These are phyloP conservation scores for Rhopalosiphum nymphaeae DNA, from an alignment of 2,888 invertebrate genomes.

Conservation along the genomic window DNA sequence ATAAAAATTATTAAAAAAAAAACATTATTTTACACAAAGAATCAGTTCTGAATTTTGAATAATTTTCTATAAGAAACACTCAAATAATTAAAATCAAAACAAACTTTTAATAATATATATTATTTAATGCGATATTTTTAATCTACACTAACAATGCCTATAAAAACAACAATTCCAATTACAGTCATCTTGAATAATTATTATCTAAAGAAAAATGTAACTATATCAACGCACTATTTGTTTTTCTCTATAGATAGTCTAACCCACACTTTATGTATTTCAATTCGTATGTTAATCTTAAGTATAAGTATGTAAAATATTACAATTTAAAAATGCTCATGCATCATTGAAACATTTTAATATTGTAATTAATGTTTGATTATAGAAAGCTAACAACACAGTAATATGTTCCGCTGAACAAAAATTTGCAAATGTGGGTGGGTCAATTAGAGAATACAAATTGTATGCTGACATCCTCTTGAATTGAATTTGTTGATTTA, in stretches of 20 bases:
- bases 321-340: background rate
- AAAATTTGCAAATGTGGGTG: background rate
- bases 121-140: background rate
- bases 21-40: background rate
- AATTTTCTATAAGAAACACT: background rate
- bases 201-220: background rate
- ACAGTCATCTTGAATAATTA: background rate
- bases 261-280: background rate
- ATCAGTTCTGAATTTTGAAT: background rate
- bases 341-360: background rate
- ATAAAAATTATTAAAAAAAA: background rate
- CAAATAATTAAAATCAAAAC: background rate
- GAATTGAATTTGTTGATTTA: background rate
- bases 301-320: background rate
- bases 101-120: background rate
- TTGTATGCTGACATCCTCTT: background rate
- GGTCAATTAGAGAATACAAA: background rate
- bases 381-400: background rate
- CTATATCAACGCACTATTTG: background rate
- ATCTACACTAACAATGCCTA: background rate
- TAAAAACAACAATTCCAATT: background rate
- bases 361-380: background rate
- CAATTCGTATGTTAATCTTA: background rate
- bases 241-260: background rate
- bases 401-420: background rate